These are phyloP conservation scores for Lagocephalus sceleratus DNA, from an alignment of 2,797 vertebrate genomes.

Conservation along the genomic window DNA sequence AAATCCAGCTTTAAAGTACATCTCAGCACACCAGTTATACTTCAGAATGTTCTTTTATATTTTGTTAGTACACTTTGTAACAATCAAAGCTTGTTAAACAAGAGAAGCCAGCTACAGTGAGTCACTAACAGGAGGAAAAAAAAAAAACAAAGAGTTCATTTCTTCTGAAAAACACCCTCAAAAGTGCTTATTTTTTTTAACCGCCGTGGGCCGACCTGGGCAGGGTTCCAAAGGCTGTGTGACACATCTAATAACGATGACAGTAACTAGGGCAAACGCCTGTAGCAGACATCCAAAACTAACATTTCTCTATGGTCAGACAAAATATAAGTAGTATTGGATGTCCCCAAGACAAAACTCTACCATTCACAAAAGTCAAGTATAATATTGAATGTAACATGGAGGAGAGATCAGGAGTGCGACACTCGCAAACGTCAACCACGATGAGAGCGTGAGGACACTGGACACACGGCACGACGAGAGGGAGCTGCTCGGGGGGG, in stretches of 20 bases:
- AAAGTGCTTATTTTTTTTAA: constrained; percentile 47
- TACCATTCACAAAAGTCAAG: constrained; percentile 59
- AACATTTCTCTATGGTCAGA: constrained; percentile 55
- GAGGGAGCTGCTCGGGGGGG: constrained; percentile 31
- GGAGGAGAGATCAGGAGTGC: constrained; percentile 63
- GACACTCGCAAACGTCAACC: constrained; percentile 49
- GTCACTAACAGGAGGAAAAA: constrained; percentile 27
- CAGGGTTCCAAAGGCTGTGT: constrained; percentile 36
- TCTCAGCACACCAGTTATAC: constrained; percentile 58
- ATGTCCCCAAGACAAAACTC: constrained; percentile 44
- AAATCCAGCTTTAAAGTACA: constrained; percentile 60
- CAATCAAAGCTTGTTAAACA: constrained; percentile 65
- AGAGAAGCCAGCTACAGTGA: constrained; percentile 28
- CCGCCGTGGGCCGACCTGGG: constrained; percentile 22
- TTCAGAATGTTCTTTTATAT: constrained; percentile 41
- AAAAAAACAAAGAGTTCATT: constrained; percentile 8
- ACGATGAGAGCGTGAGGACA: constrained; percentile 55
- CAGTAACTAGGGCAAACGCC: constrained; percentile 51
- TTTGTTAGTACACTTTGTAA: constrained; percentile 54
- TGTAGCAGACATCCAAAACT: constrained; percentile 57
- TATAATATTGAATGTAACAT: constrained; percentile 72
- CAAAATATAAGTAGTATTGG: constrained; percentile 67
- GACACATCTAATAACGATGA: constrained; percentile 47
- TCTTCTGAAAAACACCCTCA: constrained; percentile 21
- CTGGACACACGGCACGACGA: constrained; percentile 42